Evolutionary conservation across 2,888 invertebrate species (phyloP), one percentile per base, ranked within the genome.

Genomic region (Lapara coniferarum): DNA sequence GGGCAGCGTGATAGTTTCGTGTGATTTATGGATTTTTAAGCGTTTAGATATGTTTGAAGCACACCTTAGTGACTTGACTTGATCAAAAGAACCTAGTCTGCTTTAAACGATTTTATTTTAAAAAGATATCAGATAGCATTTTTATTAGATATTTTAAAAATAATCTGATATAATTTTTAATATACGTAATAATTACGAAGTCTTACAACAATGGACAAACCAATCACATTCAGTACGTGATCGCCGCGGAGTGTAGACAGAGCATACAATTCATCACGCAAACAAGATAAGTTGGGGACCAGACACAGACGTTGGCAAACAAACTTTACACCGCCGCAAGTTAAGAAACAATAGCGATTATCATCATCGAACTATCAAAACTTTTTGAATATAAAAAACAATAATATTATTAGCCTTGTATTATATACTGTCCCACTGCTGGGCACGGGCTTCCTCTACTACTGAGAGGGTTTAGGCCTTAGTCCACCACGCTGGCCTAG

Each of bases 221-320:
- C 16, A 55, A 55, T 19, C 55, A 19, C 49, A 63, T 49, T 63
- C 16, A 63, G 63, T 49, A 71, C 78, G 74, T 72, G 75, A 76
- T 75, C 63, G 67, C 57, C 70, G 68, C 75, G 63, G 44, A 55
- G 66, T 71, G 68, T 68, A 70, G 68, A 71, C 67, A 72, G 71
- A 69, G 67, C 77, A 75, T 75, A 74, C 79, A 74, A 84, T 82
- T 78, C 78, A 79, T 81, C 78, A 79, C 75, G 69, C 75, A 77
- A 81, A 81, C 80, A 79, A 82, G 84, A 80, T 82, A 81, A 80
- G 78, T 79, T 73, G 71, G 74, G 66, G 66, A 67, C 74, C 72
- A 75, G 77, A 79, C 77, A 75, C 74, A 78, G 81, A 79, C 69
- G 74, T 78, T 66, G 70, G 74, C 74, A 73, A 73, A 74, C 74